phyloP scores from a whole-genome alignment of 2,797 vertebrate species.

The Dallia pectoralis region DNA sequence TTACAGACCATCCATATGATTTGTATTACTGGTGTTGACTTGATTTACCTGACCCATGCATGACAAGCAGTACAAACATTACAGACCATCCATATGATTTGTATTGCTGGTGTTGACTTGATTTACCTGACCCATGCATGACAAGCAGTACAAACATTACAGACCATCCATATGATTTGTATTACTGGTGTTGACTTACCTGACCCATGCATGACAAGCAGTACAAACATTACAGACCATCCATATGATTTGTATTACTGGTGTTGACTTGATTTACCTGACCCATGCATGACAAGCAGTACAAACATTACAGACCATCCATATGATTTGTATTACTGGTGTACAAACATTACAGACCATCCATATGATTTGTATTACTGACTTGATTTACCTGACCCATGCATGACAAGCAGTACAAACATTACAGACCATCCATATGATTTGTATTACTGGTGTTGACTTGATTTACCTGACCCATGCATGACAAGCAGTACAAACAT shows the following conservation, averaged over 20 bases:
- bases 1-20: background rate
- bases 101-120: too few relatives aligned
- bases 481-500: background rate
- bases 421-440: background rate
- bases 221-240: background rate
- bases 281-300: conserved; percentile 46
- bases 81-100: background rate
- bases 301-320: background rate
- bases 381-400: conserved; percentile 71
- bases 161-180: background rate
- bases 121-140: conserved; percentile 77
- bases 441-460: background rate
- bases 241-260: background rate
- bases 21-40: too few relatives aligned
- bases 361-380: background rate
- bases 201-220: conserved; percentile 59
- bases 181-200: conserved; percentile 61
- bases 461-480: conserved; percentile 73
- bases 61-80: background rate
- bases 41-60: conserved; percentile 75
- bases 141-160: background rate
- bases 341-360: background rate
- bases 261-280: conserved; percentile 66
- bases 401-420: background rate
- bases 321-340: background rate